Evolutionary conservation across 2,113 vertebrate species (phyloP).

Genomic region (Menidia beryllina): DNA sequence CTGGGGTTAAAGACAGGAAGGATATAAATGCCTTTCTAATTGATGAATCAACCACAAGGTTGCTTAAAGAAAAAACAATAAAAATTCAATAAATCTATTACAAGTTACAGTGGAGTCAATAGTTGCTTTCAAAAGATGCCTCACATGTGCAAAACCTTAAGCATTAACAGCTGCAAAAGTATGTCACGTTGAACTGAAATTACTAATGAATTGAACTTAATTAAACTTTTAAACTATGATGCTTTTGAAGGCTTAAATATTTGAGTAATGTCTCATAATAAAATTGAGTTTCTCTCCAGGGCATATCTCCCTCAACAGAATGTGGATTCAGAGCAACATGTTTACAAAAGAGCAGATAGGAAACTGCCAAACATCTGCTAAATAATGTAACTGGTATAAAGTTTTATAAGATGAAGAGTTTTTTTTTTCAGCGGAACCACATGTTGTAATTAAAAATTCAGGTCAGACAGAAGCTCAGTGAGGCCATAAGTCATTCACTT

Average conservation of each 20-base stretch:
- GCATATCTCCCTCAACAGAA: neutral
- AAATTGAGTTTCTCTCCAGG: slow-evolving; percentile 1
- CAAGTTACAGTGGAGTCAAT: neutral
- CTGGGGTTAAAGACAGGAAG: neutral
- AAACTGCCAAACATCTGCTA: slow-evolving; percentile 19
- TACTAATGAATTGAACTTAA: neutral
- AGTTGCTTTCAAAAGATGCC: neutral
- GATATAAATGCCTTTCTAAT: too few relatives aligned
- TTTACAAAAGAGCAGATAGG: slow-evolving; percentile 36
- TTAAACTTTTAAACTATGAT: neutral
- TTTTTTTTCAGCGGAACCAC: neutral
- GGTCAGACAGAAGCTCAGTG: slow-evolving; percentile 38
- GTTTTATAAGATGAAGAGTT: slow-evolving; percentile 20
- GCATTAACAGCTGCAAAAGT: too few relatives aligned
- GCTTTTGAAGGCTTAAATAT: slow-evolving; percentile 21
- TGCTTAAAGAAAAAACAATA: too few relatives aligned
- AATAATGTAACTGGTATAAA: slow-evolving; percentile 42
- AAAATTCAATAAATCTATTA: neutral
- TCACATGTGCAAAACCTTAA: neutral
- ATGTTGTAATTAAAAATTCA: slow-evolving; percentile 39
- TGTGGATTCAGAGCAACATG: slow-evolving; percentile 13
- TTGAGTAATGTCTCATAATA: slow-evolving; percentile 6
- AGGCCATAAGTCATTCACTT: slow-evolving; percentile 27
- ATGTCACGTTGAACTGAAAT: neutral
- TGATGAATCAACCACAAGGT: too few relatives aligned